Percentiles rank a stretch among this genome's conserved stretches.
Evolutionary conservation across 2,797 vertebrate genomes (phyloP).

Genomic region (Dermochelys coriacea): DNA sequence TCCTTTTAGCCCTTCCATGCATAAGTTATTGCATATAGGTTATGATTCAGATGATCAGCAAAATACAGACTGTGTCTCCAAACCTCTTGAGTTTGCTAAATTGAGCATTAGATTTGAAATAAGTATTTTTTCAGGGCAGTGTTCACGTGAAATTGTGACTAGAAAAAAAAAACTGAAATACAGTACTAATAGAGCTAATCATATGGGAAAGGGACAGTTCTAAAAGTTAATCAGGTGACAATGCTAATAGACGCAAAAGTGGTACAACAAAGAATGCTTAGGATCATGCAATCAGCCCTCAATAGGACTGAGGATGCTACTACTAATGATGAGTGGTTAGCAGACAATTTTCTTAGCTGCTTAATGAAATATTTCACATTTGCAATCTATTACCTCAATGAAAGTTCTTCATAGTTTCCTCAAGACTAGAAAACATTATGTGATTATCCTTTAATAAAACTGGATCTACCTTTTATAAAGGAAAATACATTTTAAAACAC

Average conservation of each 20-base stretch:
- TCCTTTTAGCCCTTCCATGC: background rate
- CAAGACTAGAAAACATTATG: background rate
- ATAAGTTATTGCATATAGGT: background rate
- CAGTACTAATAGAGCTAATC: conserved; percentile 55
- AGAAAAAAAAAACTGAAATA: conserved; percentile 44
- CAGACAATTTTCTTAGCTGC: conserved; percentile 18
- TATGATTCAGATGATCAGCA: background rate
- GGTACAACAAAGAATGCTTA: conserved; percentile 46
- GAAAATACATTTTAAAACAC: background rate
- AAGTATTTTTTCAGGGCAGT: conserved; percentile 13
- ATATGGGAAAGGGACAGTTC: conserved; percentile 48
- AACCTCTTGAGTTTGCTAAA: background rate
- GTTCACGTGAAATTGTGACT: conserved; percentile 47
- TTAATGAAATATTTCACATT: conserved; percentile 27
- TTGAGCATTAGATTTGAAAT: conserved; percentile 12
- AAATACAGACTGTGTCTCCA: background rate
- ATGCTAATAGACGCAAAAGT: conserved; percentile 58
- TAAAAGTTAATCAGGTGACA: conserved; percentile 68
- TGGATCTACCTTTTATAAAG: background rate
- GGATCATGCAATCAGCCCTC: conserved; percentile 41
- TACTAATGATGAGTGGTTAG: conserved; percentile 57
- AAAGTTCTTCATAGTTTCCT: conserved; percentile 17
- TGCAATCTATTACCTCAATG: background rate
- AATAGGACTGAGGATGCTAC: conserved; percentile 28
- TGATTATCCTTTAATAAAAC: background rate